Evolutionary conservation across 2,888 invertebrate species (phyloP), one percentile per base, ranked within the genome.

Genomic region (Mythimna vitellina): DNA sequence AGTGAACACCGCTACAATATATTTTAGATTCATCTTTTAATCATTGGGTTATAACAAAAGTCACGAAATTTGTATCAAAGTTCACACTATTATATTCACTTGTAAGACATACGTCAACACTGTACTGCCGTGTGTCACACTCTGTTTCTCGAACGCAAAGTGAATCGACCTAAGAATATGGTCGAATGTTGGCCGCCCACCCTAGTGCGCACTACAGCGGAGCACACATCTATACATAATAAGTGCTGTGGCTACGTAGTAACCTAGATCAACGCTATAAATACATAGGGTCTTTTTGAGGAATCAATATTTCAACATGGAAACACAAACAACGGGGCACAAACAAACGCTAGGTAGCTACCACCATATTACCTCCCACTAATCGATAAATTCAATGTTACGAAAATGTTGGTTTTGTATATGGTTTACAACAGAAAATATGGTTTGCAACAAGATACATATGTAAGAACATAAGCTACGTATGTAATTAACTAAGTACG

Each of bases 141-240:
- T 91, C 85, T 88, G 91, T 87, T 89, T 91, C 92, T 93, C 91
- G 92, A 91, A 90, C 90, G 88, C 87, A 88, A 87, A 89, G 81
- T 88, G 83, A 85, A 86, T 85, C 80, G 80, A 82, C 79, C 72
- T 68, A 85, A 86, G 86, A 83, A 85, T 88, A 87, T 87, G 85
- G 88, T 88, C 89, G 88, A 91, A 90, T 90, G 89, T 87, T 87
- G 89, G 84, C 88, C 91, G 92, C 89, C 91, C 92, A 92, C 92
- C 92, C 92, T 88, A 88, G 85, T 87, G 89, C 89, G 87, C 88
- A 87, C 81, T 88, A 86, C 86, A 62, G 57, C 42, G 62, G 80
- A 76, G 76, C 78, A 75, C 82, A 85, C 66, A 63, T 22, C 38
- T 57, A 75, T 75, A 79, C 71, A 78, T 85, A 83, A 83, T 81